phyloP scores from a whole-genome alignment of 1,140 invertebrate species.

The Hylaeus anthracinus region DNA sequence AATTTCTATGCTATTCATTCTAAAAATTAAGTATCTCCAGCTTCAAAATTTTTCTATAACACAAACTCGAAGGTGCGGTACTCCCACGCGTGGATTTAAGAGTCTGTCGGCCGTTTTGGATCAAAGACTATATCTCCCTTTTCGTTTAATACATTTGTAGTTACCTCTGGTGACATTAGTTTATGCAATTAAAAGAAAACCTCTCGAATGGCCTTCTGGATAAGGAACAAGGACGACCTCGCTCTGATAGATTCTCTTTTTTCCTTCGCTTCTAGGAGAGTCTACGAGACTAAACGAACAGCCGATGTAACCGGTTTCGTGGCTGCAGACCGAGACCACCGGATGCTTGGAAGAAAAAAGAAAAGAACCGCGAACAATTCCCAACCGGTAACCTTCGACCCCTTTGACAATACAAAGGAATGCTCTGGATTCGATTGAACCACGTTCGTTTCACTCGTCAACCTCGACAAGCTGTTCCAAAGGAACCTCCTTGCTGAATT shows the following conservation, averaged over 20 bases:
- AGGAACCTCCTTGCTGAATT: not conserved
- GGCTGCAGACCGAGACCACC: slow-evolving; percentile 3
- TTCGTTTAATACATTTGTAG: too few relatives aligned
- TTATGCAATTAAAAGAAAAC: slow-evolving; percentile 24
- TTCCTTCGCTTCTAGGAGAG: slow-evolving; percentile 12
- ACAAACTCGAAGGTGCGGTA: too few relatives aligned
- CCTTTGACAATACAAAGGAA: not conserved
- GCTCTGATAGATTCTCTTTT: slow-evolving; percentile 11
- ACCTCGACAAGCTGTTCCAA: not conserved
- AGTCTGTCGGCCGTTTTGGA: too few relatives aligned
- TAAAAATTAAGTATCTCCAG: too few relatives aligned
- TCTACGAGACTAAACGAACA: not conserved
- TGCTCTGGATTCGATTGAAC: not conserved
- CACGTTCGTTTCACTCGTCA: not conserved
- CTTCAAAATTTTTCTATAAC: too few relatives aligned
- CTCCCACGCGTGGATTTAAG: too few relatives aligned
- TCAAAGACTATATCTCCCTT: not conserved
- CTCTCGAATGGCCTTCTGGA: slow-evolving; percentile 1
- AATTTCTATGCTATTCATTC: too few relatives aligned
- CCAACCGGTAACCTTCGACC: slow-evolving; percentile 30
- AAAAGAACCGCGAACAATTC: slow-evolving; percentile 8
- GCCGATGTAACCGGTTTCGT: slow-evolving; percentile 35
- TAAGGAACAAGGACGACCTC: slow-evolving; percentile 19
- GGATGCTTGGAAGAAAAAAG: not conserved
- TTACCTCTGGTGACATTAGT: not conserved